Conservation (phyloP, 2,797 vertebrate genomes). For the Lindbergichthys nudifrons region DNA sequence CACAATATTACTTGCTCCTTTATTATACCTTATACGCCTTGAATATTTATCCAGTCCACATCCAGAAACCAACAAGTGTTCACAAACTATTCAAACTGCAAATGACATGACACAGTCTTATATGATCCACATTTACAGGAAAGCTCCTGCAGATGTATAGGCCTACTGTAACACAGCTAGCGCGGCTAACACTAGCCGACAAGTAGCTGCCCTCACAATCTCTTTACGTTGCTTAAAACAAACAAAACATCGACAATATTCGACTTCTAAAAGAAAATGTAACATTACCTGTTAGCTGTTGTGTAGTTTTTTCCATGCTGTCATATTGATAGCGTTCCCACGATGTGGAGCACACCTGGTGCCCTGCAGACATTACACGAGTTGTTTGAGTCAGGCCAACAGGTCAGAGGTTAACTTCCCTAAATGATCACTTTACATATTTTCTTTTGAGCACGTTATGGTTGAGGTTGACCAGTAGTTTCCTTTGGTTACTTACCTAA, state of each 20-base stretch:
- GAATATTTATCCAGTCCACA: background rate
- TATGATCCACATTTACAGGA: too few species aligned
- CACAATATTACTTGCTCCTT: background rate
- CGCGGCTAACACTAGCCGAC: background rate
- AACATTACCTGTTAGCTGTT: too few species aligned
- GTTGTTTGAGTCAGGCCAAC: background rate
- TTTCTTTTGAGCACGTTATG: background rate
- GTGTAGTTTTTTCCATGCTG: constrained; percentile 1
- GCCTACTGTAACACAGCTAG: too few species aligned
- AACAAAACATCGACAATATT: background rate
- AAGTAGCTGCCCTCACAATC: background rate
- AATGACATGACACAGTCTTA: background rate
- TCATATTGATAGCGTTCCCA: background rate
- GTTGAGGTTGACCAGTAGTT: background rate
- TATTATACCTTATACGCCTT: background rate
- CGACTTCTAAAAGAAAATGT: too few species aligned
- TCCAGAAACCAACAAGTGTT: background rate
- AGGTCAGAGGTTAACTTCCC: constrained; percentile 40
- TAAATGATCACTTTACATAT: constrained; percentile 11
- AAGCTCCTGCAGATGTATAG: too few species aligned
- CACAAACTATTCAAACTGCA: background rate
- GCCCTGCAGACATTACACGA: background rate
- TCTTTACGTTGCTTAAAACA: background rate
- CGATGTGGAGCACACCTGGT: constrained; percentile 19
- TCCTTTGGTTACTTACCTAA: background rate